Base-by-base conservation (phyloP, 2,113 vertebrate species). In the Hyperopisus bebe region DNA sequence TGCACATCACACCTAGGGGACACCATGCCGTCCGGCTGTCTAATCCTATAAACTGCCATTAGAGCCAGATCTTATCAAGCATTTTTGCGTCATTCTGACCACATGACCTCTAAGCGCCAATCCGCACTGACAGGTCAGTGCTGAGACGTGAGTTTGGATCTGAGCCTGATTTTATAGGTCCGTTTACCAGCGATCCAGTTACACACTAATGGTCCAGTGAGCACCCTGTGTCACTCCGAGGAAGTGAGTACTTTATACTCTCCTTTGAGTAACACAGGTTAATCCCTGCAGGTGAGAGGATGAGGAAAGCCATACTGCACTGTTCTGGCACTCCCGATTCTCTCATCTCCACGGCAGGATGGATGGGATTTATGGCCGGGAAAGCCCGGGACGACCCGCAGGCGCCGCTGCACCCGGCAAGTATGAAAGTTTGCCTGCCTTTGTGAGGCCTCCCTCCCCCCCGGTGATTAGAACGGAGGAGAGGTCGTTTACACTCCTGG, bases 401-500 rank as follows among this genome's bases (percentile, higher is more conserved):
- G 47, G 44, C 83, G 31, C 83, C 9, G n/a, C 19, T 86, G 42
- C 83, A 31, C 44, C 82, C 82, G 4, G 42, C 24, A 24, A 48
- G 24, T 10, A 46, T 3, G 19, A 21, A 85, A n/a, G 21, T 48
- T 27, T 27, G 9, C 8, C 42, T 77, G 15, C 74, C 74, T 80
- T 80, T 80, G 24, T 21, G 35, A n/a, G 19, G 83, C 83, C n/a
- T 85, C 9, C 19, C 9, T 44, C 42, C 83, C 7, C 31, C 19
- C 46, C 83, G 50, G 9, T n/a, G n/a, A 85, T 85, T 48, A 47
- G 50, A 85, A 91, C 90, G 90, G 90, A 89, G 90, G 90, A 62
- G 82, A 80, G 53, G 89, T 88, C 27, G 53, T 88, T n/a, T 87
- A 91, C 88, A 93, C 93, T 91, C 90, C 89, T 90, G 88, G 42